Percentiles rank a stretch among this genome's conserved stretches.
Conservation (phyloP, 2,113 vertebrate genomes). For the Labeo catla region DNA sequence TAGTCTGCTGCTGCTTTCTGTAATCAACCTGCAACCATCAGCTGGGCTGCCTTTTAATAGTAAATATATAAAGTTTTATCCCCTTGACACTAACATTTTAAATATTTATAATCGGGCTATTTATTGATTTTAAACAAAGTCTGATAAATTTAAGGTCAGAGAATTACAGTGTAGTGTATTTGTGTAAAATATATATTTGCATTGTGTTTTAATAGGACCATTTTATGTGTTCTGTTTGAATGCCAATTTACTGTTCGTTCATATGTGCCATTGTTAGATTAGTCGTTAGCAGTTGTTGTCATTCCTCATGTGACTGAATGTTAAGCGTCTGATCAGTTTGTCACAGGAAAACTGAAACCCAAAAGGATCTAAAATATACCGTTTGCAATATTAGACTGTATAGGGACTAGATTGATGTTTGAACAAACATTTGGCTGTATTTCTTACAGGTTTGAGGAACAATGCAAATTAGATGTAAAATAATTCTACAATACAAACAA, state of each 20-base stretch:
- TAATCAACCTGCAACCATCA: neutral
- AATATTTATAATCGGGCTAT: neutral
- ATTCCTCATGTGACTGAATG: neutral
- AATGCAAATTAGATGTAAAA: slow-evolving; percentile 12
- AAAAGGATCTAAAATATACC: neutral
- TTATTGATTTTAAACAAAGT: neutral
- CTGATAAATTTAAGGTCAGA: neutral
- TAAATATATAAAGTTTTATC: neutral
- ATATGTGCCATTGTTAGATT: neutral
- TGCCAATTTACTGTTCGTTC: neutral
- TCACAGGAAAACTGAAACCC: neutral
- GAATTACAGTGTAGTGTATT: neutral
- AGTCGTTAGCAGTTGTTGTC: neutral
- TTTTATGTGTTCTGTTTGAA: neutral
- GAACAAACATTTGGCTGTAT: neutral
- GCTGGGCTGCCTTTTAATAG: slow-evolving; percentile 12
- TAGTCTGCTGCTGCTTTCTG: neutral
- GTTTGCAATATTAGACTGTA: neutral
- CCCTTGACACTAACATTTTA: neutral
- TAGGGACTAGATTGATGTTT: neutral
- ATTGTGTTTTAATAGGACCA: neutral
- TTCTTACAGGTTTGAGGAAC: slow-evolving; percentile 6
- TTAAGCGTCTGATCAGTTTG: neutral
- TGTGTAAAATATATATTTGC: neutral
- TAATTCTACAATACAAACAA: neutral